Conservation (phyloP, 1,140 invertebrate genomes). For the Plectus sambesii region DNA sequence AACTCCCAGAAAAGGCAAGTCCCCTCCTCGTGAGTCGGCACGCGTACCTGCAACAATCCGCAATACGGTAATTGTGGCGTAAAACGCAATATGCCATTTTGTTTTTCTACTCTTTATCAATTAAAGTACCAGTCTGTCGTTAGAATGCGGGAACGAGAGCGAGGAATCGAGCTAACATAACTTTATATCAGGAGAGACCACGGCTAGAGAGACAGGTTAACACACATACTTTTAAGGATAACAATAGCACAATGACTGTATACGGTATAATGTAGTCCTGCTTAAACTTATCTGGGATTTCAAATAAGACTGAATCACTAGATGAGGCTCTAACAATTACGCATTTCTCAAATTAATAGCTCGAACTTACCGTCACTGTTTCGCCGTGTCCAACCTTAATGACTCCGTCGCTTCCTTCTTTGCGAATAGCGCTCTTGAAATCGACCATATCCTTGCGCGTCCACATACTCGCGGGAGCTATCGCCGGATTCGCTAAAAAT, state of each 20-base stretch:
- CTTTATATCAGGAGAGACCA: no score
- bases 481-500: conserved; percentile 41
- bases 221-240: no score
- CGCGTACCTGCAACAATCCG: conserved; percentile 58
- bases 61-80: no score
- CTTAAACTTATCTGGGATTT: no score
- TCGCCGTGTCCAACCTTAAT: conserved; percentile 92
- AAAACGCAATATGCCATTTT: not conserved
- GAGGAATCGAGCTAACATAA: no score
- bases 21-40: conserved; percentile 89
- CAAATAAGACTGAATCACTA: no score
- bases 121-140: no score
- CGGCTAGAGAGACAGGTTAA: no score
- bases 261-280: no score
- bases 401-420: conserved; percentile 77
- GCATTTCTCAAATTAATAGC: conserved; percentile 6
- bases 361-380: conserved; percentile 66
- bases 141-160: no score
- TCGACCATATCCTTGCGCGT: conserved; percentile 74
- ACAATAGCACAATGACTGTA: no score
- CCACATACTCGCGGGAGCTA: conserved; percentile 85
- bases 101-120: not conserved
- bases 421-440: conserved; percentile 68
- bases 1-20: conserved; percentile 98
- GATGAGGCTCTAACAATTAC: no score